A percentile compares a stretch with the other conserved stretches of the same genome.
phyloP scores from a whole-genome alignment of 2,113 vertebrate species.

The Poecilia latipinna region DNA sequence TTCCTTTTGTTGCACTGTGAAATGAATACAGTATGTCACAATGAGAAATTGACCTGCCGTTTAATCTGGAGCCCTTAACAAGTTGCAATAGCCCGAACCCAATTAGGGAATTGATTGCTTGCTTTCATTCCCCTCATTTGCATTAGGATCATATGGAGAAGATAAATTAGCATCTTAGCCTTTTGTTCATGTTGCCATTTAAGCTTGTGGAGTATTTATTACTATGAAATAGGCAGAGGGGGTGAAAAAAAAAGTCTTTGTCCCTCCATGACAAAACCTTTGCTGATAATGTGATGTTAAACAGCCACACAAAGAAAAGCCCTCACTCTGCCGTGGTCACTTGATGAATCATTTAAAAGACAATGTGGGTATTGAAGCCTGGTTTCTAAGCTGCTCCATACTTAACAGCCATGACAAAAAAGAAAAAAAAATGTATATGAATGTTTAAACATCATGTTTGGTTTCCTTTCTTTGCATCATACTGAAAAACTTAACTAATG shows the following conservation, averaged over 20 bases:
- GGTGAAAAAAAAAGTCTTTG: slow-evolving; percentile 28
- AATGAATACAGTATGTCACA: slow-evolving; percentile 69
- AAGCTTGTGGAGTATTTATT: slow-evolving; percentile 27
- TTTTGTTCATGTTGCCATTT: slow-evolving; percentile 51
- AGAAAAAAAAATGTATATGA: neutral
- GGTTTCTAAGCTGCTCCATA: slow-evolving; percentile 2
- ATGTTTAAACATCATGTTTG: neutral
- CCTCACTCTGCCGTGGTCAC: neutral
- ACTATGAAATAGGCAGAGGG: slow-evolving; percentile 23
- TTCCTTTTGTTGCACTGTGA: slow-evolving; percentile 52
- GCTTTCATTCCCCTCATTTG: slow-evolving; percentile 71
- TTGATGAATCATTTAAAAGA: slow-evolving; percentile 12
- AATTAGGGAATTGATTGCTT: slow-evolving; percentile 73
- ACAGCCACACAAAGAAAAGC: slow-evolving; percentile 20
- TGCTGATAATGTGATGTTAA: slow-evolving; percentile 44
- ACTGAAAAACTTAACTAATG: neutral
- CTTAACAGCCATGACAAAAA: neutral
- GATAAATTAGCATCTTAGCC: slow-evolving; percentile 57
- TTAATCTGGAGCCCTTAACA: slow-evolving; percentile 65
- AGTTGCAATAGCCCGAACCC: slow-evolving; percentile 65
- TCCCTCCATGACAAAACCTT: slow-evolving; percentile 31
- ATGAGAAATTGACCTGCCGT: slow-evolving; percentile 69
- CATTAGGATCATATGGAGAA: slow-evolving; percentile 63
- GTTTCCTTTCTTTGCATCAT: neutral
- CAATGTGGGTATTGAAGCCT: neutral